A percentile compares a stretch with the other conserved stretches of the same genome.
Conservation (phyloP, 2,888 invertebrate genomes). For the Yponomeuta sedellus region DNA sequence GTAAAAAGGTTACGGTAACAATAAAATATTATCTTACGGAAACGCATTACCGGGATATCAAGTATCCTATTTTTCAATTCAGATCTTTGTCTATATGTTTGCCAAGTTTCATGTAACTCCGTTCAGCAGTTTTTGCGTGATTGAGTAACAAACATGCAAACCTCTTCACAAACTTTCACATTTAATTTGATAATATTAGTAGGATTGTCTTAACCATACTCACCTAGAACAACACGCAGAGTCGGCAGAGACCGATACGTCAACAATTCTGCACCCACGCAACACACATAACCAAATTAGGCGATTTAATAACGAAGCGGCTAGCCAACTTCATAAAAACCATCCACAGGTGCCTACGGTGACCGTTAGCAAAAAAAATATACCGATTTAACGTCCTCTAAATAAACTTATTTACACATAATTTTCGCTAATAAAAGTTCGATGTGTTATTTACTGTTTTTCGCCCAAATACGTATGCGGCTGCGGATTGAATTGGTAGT, state of each 20-base stretch:
- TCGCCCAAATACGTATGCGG: neutral
- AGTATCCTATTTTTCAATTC: no score
- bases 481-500: neutral
- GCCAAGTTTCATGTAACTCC: no score
- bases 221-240: neutral
- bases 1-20: no score
- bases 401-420: conserved; percentile 9
- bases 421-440: conserved; percentile 9
- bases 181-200: no score
- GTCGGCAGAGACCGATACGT: neutral
- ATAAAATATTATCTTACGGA: no score
- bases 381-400: neutral
- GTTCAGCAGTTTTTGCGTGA: no score
- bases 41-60: no score
- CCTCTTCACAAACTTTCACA: no score
- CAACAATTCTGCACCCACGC: conserved; percentile 12
- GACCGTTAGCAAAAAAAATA: conserved; percentile 13
- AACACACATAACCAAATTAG: conserved; percentile 10
- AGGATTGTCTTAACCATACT: neutral
- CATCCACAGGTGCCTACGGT: neutral
- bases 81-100: no score
- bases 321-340: neutral
- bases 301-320: conserved; percentile 6
- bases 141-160: no score
- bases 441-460: neutral